phyloP scores from a whole-genome alignment of 2,888 invertebrate genomes.

The Pollenia labialis region DNA sequence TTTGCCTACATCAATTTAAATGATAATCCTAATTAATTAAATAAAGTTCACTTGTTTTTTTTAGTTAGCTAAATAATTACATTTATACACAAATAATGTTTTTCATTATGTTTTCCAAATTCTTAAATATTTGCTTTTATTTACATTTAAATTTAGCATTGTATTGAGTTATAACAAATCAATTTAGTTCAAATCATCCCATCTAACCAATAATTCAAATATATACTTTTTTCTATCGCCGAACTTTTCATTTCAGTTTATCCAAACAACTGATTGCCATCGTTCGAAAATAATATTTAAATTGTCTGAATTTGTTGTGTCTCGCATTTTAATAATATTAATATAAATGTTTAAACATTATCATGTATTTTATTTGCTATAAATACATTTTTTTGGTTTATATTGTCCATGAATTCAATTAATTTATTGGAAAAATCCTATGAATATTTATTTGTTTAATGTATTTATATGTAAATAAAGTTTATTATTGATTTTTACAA shows the following conservation, averaged over 20 bases:
- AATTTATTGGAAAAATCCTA: constrained; percentile 24
- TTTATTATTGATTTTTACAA: background rate
- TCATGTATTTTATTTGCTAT: background rate
- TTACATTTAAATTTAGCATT: constrained; percentile 22
- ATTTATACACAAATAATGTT: constrained; percentile 13
- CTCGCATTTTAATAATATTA: constrained; percentile 14
- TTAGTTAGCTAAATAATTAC: constrained; percentile 33
- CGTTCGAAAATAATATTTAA: background rate
- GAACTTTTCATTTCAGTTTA: too few relatives aligned
- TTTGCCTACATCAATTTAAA: constrained; percentile 14
- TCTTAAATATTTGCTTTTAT: background rate
- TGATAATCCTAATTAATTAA: constrained; percentile 14
- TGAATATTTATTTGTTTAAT: background rate
- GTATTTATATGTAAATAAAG: background rate
- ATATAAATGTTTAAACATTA: background rate
- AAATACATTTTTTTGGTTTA: background rate
- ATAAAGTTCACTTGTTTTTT: constrained; percentile 6
- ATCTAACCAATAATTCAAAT: background rate
- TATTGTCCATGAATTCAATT: background rate
- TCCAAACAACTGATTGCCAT: background rate
- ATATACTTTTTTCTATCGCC: too few relatives aligned
- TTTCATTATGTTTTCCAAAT: background rate
- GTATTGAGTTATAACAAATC: background rate
- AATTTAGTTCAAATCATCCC: constrained; percentile 2
- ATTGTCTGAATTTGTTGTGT: constrained; percentile 20